Evolutionary conservation across 1,140 invertebrate species (phyloP).

Genomic region (Achatina immaculata): DNA sequence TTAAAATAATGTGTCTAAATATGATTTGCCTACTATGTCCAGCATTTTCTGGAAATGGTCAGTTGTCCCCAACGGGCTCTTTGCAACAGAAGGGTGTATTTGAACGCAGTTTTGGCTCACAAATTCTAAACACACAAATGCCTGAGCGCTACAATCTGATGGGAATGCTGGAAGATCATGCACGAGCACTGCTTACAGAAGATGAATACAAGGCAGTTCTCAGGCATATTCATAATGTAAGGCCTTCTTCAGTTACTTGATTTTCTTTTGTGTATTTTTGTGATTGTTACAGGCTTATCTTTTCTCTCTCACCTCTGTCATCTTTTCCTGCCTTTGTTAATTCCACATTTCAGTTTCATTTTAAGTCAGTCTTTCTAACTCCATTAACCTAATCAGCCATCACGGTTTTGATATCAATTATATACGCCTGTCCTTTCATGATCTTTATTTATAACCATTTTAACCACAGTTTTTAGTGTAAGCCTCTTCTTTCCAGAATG

Average conservation of each 20-base stretch:
- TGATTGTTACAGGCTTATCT: background rate
- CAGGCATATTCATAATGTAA: constrained; percentile 50
- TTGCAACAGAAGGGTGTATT: constrained; percentile 43
- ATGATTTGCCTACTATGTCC: too few relatives aligned
- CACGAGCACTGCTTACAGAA: constrained; percentile 42
- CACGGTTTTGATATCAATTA: too few relatives aligned
- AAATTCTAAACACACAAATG: constrained; percentile 41
- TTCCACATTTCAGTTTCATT: too few relatives aligned
- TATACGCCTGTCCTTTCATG: too few relatives aligned
- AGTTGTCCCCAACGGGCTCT: background rate
- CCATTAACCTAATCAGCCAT: too few relatives aligned
- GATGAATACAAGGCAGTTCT: constrained; percentile 50
- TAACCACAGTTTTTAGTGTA: too few relatives aligned
- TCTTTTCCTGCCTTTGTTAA: too few relatives aligned
- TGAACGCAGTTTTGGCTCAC: constrained; percentile 47
- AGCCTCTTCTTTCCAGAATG: too few relatives aligned
- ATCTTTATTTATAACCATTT: too few relatives aligned
- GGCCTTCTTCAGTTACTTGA: constrained; percentile 25
- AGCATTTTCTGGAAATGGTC: background rate
- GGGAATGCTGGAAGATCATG: constrained; percentile 47
- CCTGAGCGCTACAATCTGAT: constrained; percentile 46
- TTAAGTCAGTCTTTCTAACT: too few relatives aligned
- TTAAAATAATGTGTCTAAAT: too few relatives aligned
- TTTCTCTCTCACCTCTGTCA: too few relatives aligned
- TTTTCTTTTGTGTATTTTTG: constrained; percentile 19